Evolutionary conservation across 2,797 vertebrate genomes (phyloP).

Genomic region (Crypturellus tataupa): DNA sequence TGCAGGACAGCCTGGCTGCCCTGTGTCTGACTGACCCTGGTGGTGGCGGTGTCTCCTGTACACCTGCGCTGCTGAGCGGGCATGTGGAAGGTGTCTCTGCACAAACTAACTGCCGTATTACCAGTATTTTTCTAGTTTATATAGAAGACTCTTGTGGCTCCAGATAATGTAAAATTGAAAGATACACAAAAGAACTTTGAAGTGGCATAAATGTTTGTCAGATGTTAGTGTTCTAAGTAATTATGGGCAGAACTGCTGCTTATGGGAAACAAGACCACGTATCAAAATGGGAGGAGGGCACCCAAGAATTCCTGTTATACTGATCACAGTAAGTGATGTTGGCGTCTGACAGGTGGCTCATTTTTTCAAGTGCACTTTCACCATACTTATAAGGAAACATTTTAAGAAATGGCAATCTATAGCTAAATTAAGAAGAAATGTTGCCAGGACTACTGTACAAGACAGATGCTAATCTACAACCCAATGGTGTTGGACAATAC

Average conservation of each 20-base stretch:
- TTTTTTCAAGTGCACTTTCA: not conserved
- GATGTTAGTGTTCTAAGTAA: constrained; percentile 43
- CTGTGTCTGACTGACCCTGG: fast-evolving
- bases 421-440: not conserved
- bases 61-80: not conserved
- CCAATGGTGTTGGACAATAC: not conserved
- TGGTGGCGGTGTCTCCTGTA: not conserved
- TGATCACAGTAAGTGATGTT: constrained; percentile 2
- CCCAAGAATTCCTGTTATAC: not conserved
- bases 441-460: not conserved
- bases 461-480: not conserved
- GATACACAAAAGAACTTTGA: not conserved
- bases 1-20: not conserved
- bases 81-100: not conserved
- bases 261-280: not conserved
- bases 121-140: not conserved
- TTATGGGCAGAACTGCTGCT: constrained; percentile 30
- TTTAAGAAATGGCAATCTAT: not conserved
- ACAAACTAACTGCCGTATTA: not conserved
- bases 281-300: not conserved
- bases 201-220: constrained; percentile 6
- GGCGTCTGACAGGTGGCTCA: not conserved
- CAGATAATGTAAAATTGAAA: constrained; percentile 4
- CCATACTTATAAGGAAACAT: not conserved
- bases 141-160: not conserved